These are phyloP conservation scores for Halichoerus grypus DNA, from an alignment of 2,113 vertebrate species.

Conservation along the genomic window DNA sequence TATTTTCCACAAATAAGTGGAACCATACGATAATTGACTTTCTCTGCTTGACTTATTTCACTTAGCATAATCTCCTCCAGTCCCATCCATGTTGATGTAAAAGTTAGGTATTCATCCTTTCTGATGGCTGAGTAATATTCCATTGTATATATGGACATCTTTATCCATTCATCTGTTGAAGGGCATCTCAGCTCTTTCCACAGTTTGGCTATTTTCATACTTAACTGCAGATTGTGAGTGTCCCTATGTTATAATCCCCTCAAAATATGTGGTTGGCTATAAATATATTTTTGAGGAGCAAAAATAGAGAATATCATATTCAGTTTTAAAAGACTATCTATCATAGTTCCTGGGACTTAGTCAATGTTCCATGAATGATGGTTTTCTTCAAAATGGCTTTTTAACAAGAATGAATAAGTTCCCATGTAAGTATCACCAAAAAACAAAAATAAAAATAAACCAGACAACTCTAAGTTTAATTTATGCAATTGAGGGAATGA, in stretches of 20 bases:
- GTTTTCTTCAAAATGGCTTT: background rate
- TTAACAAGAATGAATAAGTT: background rate
- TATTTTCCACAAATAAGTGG: too few relatives aligned
- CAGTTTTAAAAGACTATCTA: background rate
- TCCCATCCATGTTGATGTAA: too few relatives aligned
- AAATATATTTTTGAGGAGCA: background rate
- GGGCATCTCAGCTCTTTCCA: too few relatives aligned
- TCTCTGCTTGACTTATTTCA: too few relatives aligned
- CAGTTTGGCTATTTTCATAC: background rate
- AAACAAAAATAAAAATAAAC: background rate
- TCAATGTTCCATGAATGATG: background rate
- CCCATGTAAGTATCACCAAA: background rate
- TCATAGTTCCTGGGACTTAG: background rate
- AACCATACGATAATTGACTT: too few relatives aligned
- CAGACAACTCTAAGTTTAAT: background rate
- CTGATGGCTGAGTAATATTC: too few relatives aligned
- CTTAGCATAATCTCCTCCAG: too few relatives aligned
- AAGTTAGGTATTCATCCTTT: too few relatives aligned
- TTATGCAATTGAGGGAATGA: background rate
- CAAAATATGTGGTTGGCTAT: background rate
- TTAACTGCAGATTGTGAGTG: background rate
- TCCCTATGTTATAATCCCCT: background rate
- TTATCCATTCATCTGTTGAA: too few relatives aligned
- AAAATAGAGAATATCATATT: background rate
- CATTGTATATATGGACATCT: too few relatives aligned